A percentile compares a stretch with the other conserved stretches of the same genome.
phyloP scores from a whole-genome alignment of 2,888 invertebrate species.

The Cryptosula pallasiana region DNA sequence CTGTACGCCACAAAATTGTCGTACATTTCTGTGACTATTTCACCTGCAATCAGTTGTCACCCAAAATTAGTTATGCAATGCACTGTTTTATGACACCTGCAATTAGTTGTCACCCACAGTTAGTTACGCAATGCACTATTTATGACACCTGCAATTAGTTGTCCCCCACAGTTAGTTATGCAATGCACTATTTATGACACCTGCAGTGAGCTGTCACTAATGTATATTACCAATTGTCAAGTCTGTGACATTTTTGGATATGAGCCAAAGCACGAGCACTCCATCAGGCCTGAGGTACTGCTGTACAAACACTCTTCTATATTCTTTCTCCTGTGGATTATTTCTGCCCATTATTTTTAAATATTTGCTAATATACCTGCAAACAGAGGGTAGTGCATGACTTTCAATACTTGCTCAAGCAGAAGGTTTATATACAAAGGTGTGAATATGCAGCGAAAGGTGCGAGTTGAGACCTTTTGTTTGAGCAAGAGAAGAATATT shows the following conservation, averaged over 20 bases:
- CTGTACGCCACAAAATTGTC: conserved; percentile 21
- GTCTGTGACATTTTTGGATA: conserved; percentile 20
- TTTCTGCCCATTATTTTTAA: conserved; percentile 18
- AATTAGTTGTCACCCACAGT: no score
- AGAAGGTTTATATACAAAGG: neutral
- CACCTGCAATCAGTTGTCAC: no score
- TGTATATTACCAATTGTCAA: conserved; percentile 20
- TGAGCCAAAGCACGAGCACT: conserved; percentile 6
- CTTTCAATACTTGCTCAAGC: neutral
- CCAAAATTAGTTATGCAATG: no score
- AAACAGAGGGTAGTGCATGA: neutral
- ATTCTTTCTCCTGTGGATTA: conserved; percentile 13
- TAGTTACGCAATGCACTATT: no score
- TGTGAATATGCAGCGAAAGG: no score
- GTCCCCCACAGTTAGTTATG: no score
- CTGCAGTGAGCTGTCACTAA: no score
- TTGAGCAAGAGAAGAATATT: neutral
- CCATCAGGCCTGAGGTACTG: conserved; percentile 13
- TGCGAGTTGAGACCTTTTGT: conserved; percentile 20
- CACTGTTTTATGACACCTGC: no score
- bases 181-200: no score
- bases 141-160: no score
- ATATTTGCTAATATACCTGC: conserved; percentile 20
- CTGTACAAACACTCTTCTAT: conserved; percentile 12
- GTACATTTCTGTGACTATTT: conserved; percentile 18